These are phyloP conservation scores for Struthidea cinerea DNA, from an alignment of 2,113 vertebrate species.

Conservation along the genomic window DNA sequence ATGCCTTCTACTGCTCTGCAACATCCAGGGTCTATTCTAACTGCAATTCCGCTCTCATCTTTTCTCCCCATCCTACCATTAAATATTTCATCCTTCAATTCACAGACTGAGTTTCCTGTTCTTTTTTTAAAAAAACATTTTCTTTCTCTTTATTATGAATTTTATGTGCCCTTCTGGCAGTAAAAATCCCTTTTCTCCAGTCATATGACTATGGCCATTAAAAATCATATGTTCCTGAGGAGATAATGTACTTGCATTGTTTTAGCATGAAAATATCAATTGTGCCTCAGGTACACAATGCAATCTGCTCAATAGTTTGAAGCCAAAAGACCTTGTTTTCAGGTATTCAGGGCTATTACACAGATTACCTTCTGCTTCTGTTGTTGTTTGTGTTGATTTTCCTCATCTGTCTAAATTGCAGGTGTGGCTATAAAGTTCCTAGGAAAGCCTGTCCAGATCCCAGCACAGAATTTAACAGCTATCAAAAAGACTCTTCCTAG, in stretches of 20 bases:
- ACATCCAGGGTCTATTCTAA: neutral
- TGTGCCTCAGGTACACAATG: neutral
- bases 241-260: constrained; percentile 15
- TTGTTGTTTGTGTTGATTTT: neutral
- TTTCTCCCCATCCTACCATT: neutral
- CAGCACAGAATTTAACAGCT: neutral
- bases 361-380: constrained; percentile 42
- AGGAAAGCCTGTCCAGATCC: neutral
- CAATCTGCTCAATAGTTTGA: constrained; percentile 36
- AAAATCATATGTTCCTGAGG: constrained; percentile 25
- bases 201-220: neutral
- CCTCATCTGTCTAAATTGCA: constrained; percentile 23
- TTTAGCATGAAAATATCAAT: neutral
- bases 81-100: neutral
- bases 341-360: neutral
- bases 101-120: neutral
- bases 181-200: neutral
- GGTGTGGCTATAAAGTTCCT: neutral
- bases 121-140: neutral
- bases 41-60: neutral
- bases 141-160: neutral
- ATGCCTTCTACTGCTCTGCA: neutral
- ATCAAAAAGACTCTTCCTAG: neutral
- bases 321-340: constrained; percentile 38
- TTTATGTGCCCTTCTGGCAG: neutral